phyloP scores from a whole-genome alignment of 2,113 vertebrate species.

The Erythrocebus patas region DNA sequence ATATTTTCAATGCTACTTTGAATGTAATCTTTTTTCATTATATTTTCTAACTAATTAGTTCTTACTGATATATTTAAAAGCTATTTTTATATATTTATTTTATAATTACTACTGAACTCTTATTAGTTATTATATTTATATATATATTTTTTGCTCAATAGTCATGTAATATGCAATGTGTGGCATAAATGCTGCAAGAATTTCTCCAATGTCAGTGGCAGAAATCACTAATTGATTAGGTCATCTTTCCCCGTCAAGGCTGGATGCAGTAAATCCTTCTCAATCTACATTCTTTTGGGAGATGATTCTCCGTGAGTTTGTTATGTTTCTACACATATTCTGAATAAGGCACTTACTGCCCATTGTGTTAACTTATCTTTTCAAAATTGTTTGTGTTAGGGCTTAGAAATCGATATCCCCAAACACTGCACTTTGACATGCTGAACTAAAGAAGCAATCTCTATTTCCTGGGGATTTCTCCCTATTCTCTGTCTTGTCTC shows the following conservation, averaged over 20 bases:
- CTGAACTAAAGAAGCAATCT: background rate
- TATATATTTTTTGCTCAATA: background rate
- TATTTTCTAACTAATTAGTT: constrained; percentile 49
- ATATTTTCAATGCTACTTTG: constrained; percentile 56
- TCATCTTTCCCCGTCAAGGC: background rate
- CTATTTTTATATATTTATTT: constrained; percentile 46
- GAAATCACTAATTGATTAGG: background rate
- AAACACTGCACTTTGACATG: background rate
- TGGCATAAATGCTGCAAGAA: background rate
- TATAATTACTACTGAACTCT: constrained; percentile 34
- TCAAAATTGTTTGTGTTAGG: background rate
- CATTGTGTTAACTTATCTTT: background rate
- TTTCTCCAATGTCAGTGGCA: background rate
- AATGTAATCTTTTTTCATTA: constrained; percentile 40
- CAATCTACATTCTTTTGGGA: background rate
- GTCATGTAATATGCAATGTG: background rate
- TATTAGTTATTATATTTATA: constrained; percentile 3
- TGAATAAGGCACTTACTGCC: background rate
- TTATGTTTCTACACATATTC: background rate
- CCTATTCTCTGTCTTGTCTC: background rate
- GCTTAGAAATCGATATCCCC: background rate
- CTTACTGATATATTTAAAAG: constrained; percentile 36
- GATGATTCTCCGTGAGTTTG: background rate
- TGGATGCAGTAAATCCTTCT: background rate
- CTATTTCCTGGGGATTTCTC: background rate